phyloP scores from a whole-genome alignment of 2,888 invertebrate species.

The Ptycholaimellus sp. region DNA sequence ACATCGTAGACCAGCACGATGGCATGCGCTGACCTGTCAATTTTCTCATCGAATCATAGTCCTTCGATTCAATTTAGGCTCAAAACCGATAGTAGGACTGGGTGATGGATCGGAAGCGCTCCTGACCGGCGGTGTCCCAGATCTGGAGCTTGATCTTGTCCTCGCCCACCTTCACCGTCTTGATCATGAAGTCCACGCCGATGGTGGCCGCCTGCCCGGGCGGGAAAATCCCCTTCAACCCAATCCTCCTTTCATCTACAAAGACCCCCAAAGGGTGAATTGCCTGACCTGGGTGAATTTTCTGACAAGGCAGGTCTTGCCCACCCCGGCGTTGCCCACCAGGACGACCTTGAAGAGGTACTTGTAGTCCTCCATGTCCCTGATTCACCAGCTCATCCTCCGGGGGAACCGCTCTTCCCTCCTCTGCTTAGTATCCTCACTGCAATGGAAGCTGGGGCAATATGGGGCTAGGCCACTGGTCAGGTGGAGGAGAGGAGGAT shows the following conservation, averaged over 20 bases:
- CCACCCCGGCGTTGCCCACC: conserved; percentile 91
- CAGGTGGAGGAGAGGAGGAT: no score
- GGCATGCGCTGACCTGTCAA: conserved; percentile 63
- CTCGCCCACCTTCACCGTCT: conserved; percentile 69
- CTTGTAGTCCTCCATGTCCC: conserved; percentile 64
- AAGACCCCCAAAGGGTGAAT: no score
- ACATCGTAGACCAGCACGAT: conserved; percentile 76
- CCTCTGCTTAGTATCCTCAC: no score
- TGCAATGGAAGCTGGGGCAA: no score
- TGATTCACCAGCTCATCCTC: no score
- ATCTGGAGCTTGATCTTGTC: conserved; percentile 55
- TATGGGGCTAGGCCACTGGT: no score
- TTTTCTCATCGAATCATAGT: conserved; percentile 1
- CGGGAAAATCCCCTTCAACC: conserved; percentile 71
- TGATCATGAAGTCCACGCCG: conserved; percentile 97
- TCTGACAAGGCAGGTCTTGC: conserved; percentile 84
- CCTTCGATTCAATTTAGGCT: conserved; percentile 49
- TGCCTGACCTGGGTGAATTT: conserved; percentile 75
- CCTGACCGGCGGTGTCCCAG: conserved; percentile 96
- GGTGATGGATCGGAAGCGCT: conserved; percentile 75
- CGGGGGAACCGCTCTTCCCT: no score
- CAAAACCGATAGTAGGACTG: conserved; percentile 90
- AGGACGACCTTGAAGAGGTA: conserved; percentile 95
- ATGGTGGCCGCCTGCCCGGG: conserved; percentile 95
- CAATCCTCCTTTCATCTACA: no score